Base-by-base conservation (phyloP, 2,888 invertebrate species). In the Nineta flava region DNA sequence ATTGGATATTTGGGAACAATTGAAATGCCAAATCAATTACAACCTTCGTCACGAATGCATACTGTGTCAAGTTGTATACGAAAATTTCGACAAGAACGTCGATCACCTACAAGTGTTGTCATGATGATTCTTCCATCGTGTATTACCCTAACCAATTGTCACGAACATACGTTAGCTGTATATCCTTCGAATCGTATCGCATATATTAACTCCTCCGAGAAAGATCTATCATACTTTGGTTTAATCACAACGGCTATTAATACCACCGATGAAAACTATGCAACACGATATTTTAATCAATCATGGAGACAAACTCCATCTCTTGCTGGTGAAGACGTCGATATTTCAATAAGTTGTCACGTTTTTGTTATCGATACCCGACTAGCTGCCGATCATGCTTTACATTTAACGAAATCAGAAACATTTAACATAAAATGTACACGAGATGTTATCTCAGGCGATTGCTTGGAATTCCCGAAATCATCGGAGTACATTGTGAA, bases 1-100 rank as follows among this genome's bases (percentile, higher is more conserved):
- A 91, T 96, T 1, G 94, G 94, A 1, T 96, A 96, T 66, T 73
- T 96, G 46, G 95, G 95, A 17, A 94, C 95, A 1, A 92, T 96
- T 54, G 95, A 95, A 68, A 93, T 95, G 73, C 94, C 95, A 0
- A 83, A 84, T 63, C 83, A 87, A 56, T 72, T 87, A 42, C 73
- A 83, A 48, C 78, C 80, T 44, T 81, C 81, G 40, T 81, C 84
- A 12, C 80, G 90, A 50, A 67, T 85, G 56, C 77, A 82, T 64
- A 81, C 86, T 15, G 83, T 94, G 13, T 77, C 87, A 51, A 87
- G 83, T 51, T 94, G 94, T 53, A 93, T 96, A 45, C 77, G 88
- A 52, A 82, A 92, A 59, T 70, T 95, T 42, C 75, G 93, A 32
- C 84, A 92, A 53, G 95, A 95, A 59, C 85, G 92, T 64, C 80